A percentile compares a stretch with the other conserved stretches of the same genome.
These are phyloP conservation scores for Albula goreensis DNA, from an alignment of 2,113 vertebrate genomes.

Conservation along the genomic window DNA sequence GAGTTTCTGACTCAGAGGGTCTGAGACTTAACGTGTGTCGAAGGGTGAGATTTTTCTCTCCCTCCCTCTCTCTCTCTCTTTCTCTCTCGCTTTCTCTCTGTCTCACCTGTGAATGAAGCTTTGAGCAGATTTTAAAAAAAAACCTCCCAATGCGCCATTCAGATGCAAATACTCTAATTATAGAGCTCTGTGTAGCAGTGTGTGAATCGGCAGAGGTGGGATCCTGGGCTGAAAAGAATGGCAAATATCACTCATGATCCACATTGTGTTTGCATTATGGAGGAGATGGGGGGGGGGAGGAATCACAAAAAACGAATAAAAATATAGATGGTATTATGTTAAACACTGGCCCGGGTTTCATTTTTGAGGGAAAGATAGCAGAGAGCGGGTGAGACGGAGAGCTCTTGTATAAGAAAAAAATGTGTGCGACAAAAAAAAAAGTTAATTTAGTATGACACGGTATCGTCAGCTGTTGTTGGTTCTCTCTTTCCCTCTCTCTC, in stretches of 20 bases:
- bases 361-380: background rate
- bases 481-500: no score
- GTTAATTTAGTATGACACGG: background rate
- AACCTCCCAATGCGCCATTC: background rate
- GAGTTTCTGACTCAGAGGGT: background rate
- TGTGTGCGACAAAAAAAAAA: background rate
- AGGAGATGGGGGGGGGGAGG: background rate
- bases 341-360: background rate
- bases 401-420: no score
- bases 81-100: background rate
- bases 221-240: background rate
- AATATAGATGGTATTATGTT: background rate
- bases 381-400: no score
- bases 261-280: background rate
- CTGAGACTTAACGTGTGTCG: background rate
- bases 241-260: background rate
- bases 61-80: background rate
- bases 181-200: background rate
- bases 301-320: background rate
- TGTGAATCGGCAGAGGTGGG: background rate
- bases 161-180: background rate
- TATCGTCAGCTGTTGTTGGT: slow-evolving; percentile 2
- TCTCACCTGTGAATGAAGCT: background rate
- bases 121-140: background rate
- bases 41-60: background rate